Conservation (phyloP, 2,797 vertebrate species). For the Coilia nasus region DNA sequence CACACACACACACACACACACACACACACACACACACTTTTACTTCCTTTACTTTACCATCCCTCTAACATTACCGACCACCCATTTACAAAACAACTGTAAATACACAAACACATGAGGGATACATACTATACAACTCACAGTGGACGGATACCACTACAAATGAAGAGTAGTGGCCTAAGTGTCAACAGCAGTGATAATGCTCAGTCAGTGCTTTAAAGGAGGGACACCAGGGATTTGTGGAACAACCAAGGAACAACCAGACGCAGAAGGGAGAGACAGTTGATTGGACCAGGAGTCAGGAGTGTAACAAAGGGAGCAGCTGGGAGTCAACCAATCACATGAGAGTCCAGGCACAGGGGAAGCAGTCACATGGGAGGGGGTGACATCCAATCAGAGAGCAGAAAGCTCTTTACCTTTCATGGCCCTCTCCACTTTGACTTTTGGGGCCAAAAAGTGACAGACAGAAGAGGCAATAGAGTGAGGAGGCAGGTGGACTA, state of each 20-base stretch:
- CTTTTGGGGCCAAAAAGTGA: conserved; percentile 76
- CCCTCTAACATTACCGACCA: background rate
- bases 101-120: background rate
- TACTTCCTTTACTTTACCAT: background rate
- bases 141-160: background rate
- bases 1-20: no score
- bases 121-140: background rate
- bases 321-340: conserved; percentile 41
- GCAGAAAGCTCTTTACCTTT: conserved; percentile 76
- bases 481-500: background rate
- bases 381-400: conserved; percentile 63
- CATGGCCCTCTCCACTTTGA: conserved; percentile 85
- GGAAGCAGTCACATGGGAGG: conserved; percentile 30
- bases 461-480: conserved; percentile 61
- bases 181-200: background rate
- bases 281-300: conserved; percentile 28
- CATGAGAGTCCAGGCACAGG: conserved; percentile 52
- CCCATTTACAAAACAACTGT: background rate
- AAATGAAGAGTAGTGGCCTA: background rate
- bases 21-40: no score
- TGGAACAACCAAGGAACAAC: background rate
- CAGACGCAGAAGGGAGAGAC: background rate
- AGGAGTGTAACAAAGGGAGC: background rate
- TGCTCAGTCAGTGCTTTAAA: background rate
- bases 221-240: background rate